These are phyloP conservation scores for Lampropteryx suffumata DNA, from an alignment of 2,888 invertebrate species.

Conservation along the genomic window DNA sequence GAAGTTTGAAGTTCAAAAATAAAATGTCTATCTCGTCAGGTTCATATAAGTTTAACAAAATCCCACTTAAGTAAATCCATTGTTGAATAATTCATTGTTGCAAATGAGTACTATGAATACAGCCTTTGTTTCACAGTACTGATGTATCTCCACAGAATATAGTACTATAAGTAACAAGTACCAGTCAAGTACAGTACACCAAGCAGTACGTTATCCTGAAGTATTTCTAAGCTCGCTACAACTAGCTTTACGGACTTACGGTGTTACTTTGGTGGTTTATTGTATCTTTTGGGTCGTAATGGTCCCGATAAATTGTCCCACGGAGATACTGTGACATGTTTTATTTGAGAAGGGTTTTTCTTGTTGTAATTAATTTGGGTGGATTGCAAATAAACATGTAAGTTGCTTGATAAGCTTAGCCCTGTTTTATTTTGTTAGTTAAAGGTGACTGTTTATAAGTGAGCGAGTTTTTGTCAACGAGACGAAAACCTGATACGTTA, in stretches of 20 bases:
- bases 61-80: no score
- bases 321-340: constrained; percentile 22
- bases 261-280: constrained; percentile 53
- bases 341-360: constrained; percentile 20
- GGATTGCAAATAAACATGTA: constrained; percentile 10
- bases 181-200: constrained; percentile 3
- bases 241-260: constrained; percentile 37
- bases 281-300: constrained; percentile 27
- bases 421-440: neutral
- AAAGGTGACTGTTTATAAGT: neutral
- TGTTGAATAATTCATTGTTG: neutral
- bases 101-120: no score
- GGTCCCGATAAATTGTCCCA: constrained; percentile 15
- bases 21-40: no score
- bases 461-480: no score
- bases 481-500: no score
- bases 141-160: constrained; percentile 1
- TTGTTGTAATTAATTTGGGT: constrained; percentile 7
- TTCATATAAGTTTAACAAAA: no score
- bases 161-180: constrained; percentile 8
- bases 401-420: neutral
- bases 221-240: constrained; percentile 22
- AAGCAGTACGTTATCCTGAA: constrained; percentile 14
- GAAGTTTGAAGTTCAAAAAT: no score
- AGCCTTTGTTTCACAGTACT: no score